phyloP scores from a whole-genome alignment of 1,140 invertebrate genomes.

The Brachionus sp. region DNA sequence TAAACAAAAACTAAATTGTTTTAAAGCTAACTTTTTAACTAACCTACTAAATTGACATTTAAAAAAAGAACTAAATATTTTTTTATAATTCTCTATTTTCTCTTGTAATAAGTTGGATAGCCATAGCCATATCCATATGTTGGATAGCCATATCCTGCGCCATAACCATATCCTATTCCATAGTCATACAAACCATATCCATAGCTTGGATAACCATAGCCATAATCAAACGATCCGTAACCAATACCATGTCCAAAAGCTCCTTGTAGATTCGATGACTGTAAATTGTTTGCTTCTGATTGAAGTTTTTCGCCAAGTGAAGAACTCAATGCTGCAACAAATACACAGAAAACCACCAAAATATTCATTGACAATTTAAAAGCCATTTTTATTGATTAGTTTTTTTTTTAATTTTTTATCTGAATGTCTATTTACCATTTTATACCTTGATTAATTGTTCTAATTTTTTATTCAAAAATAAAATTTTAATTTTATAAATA shows the following conservation, averaged over 20 bases:
- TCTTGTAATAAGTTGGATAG: background rate
- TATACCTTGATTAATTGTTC: too few species aligned
- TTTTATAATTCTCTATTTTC: background rate
- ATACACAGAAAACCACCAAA: background rate
- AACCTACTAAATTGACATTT: too few species aligned
- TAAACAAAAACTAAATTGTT: too few species aligned
- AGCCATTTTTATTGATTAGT: background rate
- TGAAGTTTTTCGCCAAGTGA: background rate
- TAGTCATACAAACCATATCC: background rate
- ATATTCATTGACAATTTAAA: background rate
- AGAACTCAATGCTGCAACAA: background rate
- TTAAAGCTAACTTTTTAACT: too few species aligned
- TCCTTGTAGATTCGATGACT: background rate
- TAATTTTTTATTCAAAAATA: too few species aligned
- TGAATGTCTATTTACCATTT: too few species aligned
- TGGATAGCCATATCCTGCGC: background rate
- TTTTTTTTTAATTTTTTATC: too few species aligned
- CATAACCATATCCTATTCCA: background rate
- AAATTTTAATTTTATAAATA: too few species aligned
- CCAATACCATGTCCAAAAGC: background rate
- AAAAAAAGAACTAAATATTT: too few species aligned
- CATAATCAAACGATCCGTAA: background rate
- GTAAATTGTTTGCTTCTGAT: background rate
- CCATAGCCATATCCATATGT: background rate
- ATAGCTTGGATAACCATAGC: background rate